Conservation (phyloP, 2,113 vertebrate species). For the Suncus etruscus region DNA sequence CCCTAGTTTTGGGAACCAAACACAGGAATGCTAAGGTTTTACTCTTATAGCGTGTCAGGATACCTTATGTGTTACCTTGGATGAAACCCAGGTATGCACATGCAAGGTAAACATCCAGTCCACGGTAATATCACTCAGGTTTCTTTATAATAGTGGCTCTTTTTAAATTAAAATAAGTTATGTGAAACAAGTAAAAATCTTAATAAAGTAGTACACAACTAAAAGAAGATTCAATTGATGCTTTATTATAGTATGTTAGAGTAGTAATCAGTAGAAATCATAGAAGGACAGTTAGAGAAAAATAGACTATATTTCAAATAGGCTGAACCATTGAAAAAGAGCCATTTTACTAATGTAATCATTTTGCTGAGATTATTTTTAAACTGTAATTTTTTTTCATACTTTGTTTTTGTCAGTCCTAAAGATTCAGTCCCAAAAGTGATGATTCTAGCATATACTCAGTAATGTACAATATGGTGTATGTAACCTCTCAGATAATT, state of each 20-base stretch:
- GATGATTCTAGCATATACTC: neutral
- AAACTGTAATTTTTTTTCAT: neutral
- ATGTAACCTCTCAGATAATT: neutral
- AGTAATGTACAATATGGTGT: neutral
- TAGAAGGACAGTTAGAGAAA: slow-evolving; percentile 60
- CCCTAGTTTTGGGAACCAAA: no score
- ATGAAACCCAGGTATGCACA: no score
- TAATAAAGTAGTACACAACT: slow-evolving; percentile 47
- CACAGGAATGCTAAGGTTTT: no score
- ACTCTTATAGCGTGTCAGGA: no score
- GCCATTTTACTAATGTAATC: neutral
- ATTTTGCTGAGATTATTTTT: neutral
- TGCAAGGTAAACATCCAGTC: no score
- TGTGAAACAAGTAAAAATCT: slow-evolving; percentile 38
- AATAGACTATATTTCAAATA: slow-evolving; percentile 49
- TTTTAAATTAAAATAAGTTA: slow-evolving; percentile 57
- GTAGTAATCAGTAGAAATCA: slow-evolving; percentile 61
- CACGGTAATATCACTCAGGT: no score
- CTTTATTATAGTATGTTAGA: slow-evolving; percentile 62
- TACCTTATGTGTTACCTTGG: no score
- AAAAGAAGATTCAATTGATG: slow-evolving; percentile 46
- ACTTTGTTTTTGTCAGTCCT: neutral
- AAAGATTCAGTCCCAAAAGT: slow-evolving; percentile 12
- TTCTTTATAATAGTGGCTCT: neutral
- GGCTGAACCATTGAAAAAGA: slow-evolving; percentile 56